Base-by-base conservation (phyloP, 2,888 invertebrate species). In the Ethmia dodecea region DNA sequence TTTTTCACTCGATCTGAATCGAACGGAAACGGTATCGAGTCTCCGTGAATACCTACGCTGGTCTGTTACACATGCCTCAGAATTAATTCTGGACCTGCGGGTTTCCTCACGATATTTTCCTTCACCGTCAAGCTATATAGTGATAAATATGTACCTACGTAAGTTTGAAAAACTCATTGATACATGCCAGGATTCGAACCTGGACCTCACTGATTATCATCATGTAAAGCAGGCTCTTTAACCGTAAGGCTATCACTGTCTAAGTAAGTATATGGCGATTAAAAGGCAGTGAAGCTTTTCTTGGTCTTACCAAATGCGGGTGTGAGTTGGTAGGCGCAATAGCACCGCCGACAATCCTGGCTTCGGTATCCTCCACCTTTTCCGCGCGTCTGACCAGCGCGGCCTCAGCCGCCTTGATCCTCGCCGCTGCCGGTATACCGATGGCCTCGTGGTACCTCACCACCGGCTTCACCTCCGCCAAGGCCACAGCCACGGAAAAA, bases 391-490 rank as follows among this genome's bases (percentile, higher is more conserved):
- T n/a, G 11, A 13, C 13, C 3, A 29, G 5, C 1, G 25, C 30
- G 18, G 24, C 26, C 40, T 75, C 72, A 3, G 42, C 35, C 2
- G 49, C 61, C 49, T 60, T 72, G 33, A 78, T 64, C 46, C 55
- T 57, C 27, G 46, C 47, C 0, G 74, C 77, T 5, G 52, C 38
- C 2, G 76, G 76, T 22, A 79, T 72, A 6, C 77, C 78, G 3
- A 74, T 47, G 4, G 49, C 39, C 15, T 53, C 42, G 30, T 77
- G 75, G 45, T 78, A 78, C 5, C 59, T 47, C 6, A 36, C 1
- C 10, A n/a, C 10, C 4, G 30, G 26, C 9, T 30, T 25, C 16
- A 31, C 31, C 5, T 13, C 3, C 1, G 20, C 33, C 2, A 20
- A 29, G 22, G 37, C 13, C 9, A 35, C 33, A 0, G 55, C 58